phyloP scores from a whole-genome alignment of 1,140 invertebrate species.

The Brachionus calyciflorus region DNA sequence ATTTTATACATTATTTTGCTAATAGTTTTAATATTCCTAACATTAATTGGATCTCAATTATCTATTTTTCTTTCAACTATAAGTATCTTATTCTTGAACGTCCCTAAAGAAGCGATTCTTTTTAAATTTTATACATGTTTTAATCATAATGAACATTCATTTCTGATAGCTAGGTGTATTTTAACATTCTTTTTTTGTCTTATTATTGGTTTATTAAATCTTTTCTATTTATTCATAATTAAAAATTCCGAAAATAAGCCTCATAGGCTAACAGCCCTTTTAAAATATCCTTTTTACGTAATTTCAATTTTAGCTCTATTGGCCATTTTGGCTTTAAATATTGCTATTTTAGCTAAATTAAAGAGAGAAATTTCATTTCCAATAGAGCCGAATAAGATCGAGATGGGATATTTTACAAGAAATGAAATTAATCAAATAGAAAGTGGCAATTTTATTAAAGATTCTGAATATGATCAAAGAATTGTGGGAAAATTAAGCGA shows the following conservation, averaged over 20 bases:
- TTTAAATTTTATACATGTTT: slow-evolving; percentile 33
- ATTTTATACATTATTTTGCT: slow-evolving; percentile 25
- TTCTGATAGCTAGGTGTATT: slow-evolving; percentile 7
- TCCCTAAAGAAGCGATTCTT: slow-evolving; percentile 6
- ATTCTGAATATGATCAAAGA: neutral
- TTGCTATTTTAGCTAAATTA: neutral
- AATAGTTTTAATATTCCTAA: neutral
- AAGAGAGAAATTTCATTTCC: neutral
- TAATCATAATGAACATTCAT: neutral
- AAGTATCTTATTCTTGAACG: neutral
- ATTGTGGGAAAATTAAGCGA: neutral
- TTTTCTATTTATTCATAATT: neutral
- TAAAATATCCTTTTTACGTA: slow-evolving; percentile 1
- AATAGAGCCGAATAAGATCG: neutral
- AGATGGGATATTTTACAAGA: slow-evolving; percentile 6
- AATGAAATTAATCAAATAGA: slow-evolving; percentile 2
- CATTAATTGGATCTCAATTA: slow-evolving; percentile 14
- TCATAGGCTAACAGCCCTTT: neutral
- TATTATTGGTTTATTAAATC: neutral
- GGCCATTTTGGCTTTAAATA: slow-evolving; percentile 1
- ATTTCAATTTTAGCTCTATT: neutral
- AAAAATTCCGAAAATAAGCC: neutral
- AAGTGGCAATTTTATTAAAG: neutral
- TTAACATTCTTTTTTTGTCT: slow-evolving; percentile 30
- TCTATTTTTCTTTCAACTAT: neutral